Evolutionary conservation across 1,140 invertebrate genomes (phyloP).

Genomic region (Arion vulgaris): DNA sequence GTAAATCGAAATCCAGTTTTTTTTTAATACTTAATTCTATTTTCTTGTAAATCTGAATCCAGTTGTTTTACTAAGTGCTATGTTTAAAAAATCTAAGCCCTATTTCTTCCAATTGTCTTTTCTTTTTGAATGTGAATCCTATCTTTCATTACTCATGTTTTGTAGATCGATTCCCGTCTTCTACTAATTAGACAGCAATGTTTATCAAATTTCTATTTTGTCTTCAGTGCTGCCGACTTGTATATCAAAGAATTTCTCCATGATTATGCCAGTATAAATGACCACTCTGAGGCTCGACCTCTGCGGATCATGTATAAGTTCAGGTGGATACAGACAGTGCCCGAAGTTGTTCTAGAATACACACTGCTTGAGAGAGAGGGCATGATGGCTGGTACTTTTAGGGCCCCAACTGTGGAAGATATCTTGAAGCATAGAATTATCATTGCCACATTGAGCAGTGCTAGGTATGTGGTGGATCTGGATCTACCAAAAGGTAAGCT

Average conservation of each 20-base stretch:
- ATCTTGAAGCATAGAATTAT: slow-evolving; percentile 82
- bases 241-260: slow-evolving; percentile 89
- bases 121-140: no score
- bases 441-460: slow-evolving; percentile 87
- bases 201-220: no score
- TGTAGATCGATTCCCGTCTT: no score
- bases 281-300: slow-evolving; percentile 79
- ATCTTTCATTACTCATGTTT: no score
- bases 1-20: no score
- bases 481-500: slow-evolving; percentile 76
- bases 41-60: no score
- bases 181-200: no score
- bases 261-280: slow-evolving; percentile 79
- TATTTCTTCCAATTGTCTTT: no score
- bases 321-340: slow-evolving; percentile 84
- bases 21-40: no score
- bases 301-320: slow-evolving; percentile 87
- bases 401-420: slow-evolving; percentile 79
- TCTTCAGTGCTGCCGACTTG: slow-evolving; percentile 76
- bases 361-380: slow-evolving; percentile 80
- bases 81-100: no score
- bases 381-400: slow-evolving; percentile 65
- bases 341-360: slow-evolving; percentile 82
- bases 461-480: slow-evolving; percentile 80
- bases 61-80: no score